Evolutionary conservation across 2,113 vertebrate genomes (phyloP).

Genomic region (Onychostruthus taczanowskii): DNA sequence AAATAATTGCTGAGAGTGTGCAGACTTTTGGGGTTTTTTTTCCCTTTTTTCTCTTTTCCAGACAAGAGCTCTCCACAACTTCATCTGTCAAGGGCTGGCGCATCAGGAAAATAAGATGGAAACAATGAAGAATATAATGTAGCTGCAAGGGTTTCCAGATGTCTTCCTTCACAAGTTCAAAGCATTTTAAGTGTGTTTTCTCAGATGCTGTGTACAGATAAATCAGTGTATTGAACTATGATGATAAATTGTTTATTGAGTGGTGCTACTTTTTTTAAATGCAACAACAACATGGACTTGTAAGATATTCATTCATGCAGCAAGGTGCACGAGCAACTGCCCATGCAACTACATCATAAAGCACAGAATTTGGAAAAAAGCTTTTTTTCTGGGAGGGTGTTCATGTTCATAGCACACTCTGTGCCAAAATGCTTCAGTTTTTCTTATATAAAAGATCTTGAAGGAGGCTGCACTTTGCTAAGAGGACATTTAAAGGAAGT

Average conservation of each 20-base stretch:
- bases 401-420: background rate
- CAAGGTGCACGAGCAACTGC: background rate
- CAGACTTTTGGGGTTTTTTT: background rate
- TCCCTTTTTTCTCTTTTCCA: background rate
- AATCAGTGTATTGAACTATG: background rate
- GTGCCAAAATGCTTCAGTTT: background rate
- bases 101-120: background rate
- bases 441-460: background rate
- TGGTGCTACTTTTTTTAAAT: background rate
- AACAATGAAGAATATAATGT: background rate
- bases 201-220: conserved; percentile 3
- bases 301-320: background rate
- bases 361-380: background rate
- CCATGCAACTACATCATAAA: background rate
- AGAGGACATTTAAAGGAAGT: background rate
- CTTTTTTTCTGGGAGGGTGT: background rate
- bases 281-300: background rate
- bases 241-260: background rate
- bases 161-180: background rate
- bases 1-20: background rate
- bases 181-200: background rate
- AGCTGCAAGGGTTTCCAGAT: background rate
- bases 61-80: background rate
- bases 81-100: background rate
- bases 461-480: background rate